Conservation (phyloP, 2,888 invertebrate species). For the Zygaena filipendulae region DNA sequence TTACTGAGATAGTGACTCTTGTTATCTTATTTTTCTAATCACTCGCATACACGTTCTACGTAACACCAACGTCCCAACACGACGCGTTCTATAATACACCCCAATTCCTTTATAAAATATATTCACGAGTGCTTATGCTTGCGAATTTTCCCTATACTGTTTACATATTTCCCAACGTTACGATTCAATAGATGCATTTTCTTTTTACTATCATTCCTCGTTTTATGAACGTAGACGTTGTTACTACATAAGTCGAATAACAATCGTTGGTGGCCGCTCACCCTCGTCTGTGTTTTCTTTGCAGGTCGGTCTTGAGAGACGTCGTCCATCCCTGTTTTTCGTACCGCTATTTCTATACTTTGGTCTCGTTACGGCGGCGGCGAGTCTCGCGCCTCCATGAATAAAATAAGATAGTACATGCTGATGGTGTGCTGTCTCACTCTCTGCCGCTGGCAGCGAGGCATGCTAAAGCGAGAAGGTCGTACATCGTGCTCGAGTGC, state of each 20-base stretch:
- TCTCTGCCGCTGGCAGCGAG: constrained; percentile 21
- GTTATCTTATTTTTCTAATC: too few relatives aligned
- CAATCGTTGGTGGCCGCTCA: constrained; percentile 47
- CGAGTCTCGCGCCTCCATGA: constrained; percentile 39
- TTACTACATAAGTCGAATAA: constrained; percentile 43
- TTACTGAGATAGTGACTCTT: too few relatives aligned
- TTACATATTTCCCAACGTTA: constrained; percentile 32
- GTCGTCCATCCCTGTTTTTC: constrained; percentile 35
- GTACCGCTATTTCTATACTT: constrained; percentile 26
- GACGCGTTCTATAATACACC: too few relatives aligned
- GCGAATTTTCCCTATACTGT: constrained; percentile 14
- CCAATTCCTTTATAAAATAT: too few relatives aligned
- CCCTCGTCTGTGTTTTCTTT: constrained; percentile 41
- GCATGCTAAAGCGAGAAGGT: constrained; percentile 30
- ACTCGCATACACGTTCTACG: too few relatives aligned
- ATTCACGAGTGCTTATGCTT: too few relatives aligned
- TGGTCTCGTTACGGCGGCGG: constrained; percentile 32
- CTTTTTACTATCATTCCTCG: constrained; percentile 31
- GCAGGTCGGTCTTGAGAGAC: constrained; percentile 37
- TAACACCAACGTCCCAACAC: too few relatives aligned
- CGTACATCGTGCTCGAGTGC: constrained; percentile 34
- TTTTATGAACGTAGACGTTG: constrained; percentile 32
- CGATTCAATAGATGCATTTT: constrained; percentile 39
- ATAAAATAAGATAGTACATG: constrained; percentile 48
- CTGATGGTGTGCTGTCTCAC: constrained; percentile 37